These are phyloP conservation scores for Philaethria dido DNA, from an alignment of 2,888 invertebrate genomes.

Conservation along the genomic window DNA sequence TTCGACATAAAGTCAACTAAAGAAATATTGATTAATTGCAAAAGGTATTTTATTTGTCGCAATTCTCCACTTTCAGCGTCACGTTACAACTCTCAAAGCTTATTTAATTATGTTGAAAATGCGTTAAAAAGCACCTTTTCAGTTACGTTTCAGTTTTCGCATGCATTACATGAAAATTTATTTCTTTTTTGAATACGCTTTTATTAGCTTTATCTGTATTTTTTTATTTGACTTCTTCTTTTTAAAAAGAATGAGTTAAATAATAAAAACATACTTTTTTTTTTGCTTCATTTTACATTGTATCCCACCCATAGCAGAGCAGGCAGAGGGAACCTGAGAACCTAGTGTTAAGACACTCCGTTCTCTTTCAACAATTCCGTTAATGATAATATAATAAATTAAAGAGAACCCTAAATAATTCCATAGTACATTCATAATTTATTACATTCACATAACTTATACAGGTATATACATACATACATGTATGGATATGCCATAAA, in stretches of 20 bases:
- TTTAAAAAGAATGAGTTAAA: no score
- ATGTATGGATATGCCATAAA: neutral
- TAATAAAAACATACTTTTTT: no score
- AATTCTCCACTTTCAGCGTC: neutral
- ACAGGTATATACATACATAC: neutral
- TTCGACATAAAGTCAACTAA: no score
- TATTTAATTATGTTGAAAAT: conserved; percentile 12
- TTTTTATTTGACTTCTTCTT: no score
- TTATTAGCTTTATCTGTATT: no score
- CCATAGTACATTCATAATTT: neutral
- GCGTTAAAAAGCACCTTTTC: conserved; percentile 18
- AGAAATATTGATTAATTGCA: neutral
- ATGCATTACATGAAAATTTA: neutral
- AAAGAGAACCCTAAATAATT: no score
- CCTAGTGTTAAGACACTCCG: no score
- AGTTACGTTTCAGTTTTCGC: conserved; percentile 1
- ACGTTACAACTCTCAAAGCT: conserved; percentile 2
- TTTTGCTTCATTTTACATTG: no score
- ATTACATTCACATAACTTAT: neutral
- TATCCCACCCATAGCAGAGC: no score
- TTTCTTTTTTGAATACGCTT: neutral
- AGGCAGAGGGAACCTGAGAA: no score
- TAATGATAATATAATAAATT: no score
- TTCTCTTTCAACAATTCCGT: no score
- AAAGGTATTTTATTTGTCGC: conserved; percentile 16